Evolutionary conservation across 2,113 vertebrate species (phyloP), one percentile per base, ranked within the genome.

Genomic region (Apodemus speciosus): DNA sequence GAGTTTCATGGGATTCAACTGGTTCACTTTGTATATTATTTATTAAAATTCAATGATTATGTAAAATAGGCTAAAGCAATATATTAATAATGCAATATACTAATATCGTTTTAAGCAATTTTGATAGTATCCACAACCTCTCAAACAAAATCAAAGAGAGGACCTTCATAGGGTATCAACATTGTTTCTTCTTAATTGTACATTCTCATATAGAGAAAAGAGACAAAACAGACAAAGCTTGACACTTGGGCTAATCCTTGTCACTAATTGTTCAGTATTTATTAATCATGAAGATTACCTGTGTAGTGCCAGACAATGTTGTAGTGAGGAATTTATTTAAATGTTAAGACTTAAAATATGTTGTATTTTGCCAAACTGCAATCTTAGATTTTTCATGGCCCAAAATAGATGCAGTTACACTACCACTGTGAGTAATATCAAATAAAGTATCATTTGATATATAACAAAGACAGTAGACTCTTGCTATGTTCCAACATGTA

Each of bases 101-200:
- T 46, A 46, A 3, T 95, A 9, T 62, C 6, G 51, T 71, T n/a
- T 56, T 79, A 5, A 2, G 38, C 43, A 62, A 4, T 75, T 90
- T 88, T 32, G 95, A 40, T 81, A 18, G 89, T 46, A 2, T 13
- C 40, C 32, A 80, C 9, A 68, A 5, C 2, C 18, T 72, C n/a
- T 56, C 15, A 38, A 35, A 30, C 1, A 80, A n/a, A n/a, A 32
- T 27, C 9, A 38, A 60, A 25, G 23, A 73, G 46, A 3, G 4
- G 0, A 0, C 1, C 38, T 38, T 75, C 4, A 0, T 0, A 53
- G 91, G 23, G 1, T 6, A 6, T 38, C 2, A 9, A 7, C 46
- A 53, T 9, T 18, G 5, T 1, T 89, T 79, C 38, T 83, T n/a
- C 38, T 58, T 56, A 35, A 25, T 43, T 58, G 20, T 21, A 35